Evolutionary conservation across 1,140 invertebrate genomes (phyloP).

Genomic region (Ceratina calcarata): DNA sequence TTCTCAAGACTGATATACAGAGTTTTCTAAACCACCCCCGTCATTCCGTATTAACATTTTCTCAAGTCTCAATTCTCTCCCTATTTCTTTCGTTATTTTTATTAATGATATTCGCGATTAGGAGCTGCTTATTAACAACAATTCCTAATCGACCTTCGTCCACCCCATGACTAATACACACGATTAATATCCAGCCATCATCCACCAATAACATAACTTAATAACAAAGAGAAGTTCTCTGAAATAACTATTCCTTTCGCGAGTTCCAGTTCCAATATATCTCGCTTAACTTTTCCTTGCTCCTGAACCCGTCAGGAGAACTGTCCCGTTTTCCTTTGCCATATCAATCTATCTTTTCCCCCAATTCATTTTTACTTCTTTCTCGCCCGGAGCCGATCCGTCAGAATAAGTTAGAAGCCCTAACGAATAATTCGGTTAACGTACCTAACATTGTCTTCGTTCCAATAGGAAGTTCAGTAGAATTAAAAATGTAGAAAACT

Average conservation of each 20-base stretch:
- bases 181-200: slow-evolving; percentile 30
- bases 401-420: slow-evolving; percentile 33
- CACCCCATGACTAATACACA: background rate
- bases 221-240: slow-evolving; percentile 33
- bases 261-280: slow-evolving; percentile 40
- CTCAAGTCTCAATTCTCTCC: too few species aligned
- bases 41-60: too few species aligned
- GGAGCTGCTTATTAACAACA: background rate
- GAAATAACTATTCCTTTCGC: slow-evolving; percentile 27
- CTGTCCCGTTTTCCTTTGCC: background rate
- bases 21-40: too few species aligned
- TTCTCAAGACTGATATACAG: too few species aligned
- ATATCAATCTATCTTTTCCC: slow-evolving; percentile 36
- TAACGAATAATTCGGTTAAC: slow-evolving; percentile 41
- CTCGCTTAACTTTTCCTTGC: slow-evolving; percentile 41
- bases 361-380: slow-evolving; percentile 43
- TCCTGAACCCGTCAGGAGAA: background rate
- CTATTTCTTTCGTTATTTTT: background rate
- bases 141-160: background rate
- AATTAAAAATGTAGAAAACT: slow-evolving; percentile 1
- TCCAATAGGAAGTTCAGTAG: background rate
- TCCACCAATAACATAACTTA: slow-evolving; percentile 42
- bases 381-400: slow-evolving; percentile 3
- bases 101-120: background rate
- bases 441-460: background rate